Conservation (phyloP, 2,797 vertebrate genomes). For the Helicolenus hilgendorfi region DNA sequence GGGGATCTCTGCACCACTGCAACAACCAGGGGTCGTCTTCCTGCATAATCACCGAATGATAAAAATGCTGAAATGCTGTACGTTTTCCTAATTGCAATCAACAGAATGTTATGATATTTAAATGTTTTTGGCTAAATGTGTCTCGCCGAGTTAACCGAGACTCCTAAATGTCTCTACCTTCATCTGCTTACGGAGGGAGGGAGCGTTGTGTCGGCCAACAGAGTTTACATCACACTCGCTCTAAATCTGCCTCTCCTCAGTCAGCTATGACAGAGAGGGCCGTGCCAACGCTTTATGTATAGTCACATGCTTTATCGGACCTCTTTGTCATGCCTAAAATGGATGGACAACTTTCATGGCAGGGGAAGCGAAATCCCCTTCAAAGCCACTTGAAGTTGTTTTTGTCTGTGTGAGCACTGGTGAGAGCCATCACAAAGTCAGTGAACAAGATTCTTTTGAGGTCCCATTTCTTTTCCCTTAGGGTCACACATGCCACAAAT, state of each 20-base stretch:
- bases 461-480: neutral
- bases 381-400: slow-evolving; percentile 30
- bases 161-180: slow-evolving; percentile 17
- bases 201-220: slow-evolving; percentile 10
- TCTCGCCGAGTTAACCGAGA: slow-evolving; percentile 16
- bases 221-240: slow-evolving; percentile 34
- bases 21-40: slow-evolving; percentile 42
- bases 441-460: neutral
- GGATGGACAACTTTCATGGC: slow-evolving; percentile 17
- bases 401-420: slow-evolving; percentile 14
- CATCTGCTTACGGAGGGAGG: neutral
- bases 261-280: slow-evolving; percentile 38
- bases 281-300: slow-evolving; percentile 9
- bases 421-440: slow-evolving; percentile 17
- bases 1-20: slow-evolving; percentile 41
- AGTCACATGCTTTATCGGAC: slow-evolving; percentile 37
- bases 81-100: slow-evolving; percentile 70
- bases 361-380: slow-evolving; percentile 1
- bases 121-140: slow-evolving; percentile 20
- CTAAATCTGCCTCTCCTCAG: slow-evolving; percentile 43
- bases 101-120: slow-evolving; percentile 40
- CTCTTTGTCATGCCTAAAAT: slow-evolving; percentile 36
- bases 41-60: slow-evolving; percentile 39
- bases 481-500: neutral
- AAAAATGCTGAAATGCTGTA: slow-evolving; percentile 50